A percentile compares a stretch with the other conserved stretches of the same genome.
phyloP scores from a whole-genome alignment of 1,140 invertebrate genomes.

The Homarus americanus region DNA sequence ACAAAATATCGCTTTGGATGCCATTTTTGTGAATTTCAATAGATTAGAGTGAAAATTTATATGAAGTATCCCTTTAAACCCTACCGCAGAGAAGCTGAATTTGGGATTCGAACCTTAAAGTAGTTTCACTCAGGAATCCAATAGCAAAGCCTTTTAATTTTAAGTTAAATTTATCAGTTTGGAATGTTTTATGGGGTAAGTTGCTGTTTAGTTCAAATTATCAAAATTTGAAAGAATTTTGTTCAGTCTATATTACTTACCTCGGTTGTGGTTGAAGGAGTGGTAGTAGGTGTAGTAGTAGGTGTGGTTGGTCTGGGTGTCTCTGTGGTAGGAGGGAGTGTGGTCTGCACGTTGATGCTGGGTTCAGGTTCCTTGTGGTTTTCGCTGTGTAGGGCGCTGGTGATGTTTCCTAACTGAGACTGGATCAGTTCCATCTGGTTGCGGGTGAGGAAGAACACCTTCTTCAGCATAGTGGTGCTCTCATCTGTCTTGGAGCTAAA shows the following conservation, averaged over 20 bases:
- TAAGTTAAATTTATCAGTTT: too few relatives aligned
- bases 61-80: too few relatives aligned
- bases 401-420: constrained; percentile 51
- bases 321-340: neutral
- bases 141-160: too few relatives aligned
- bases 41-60: too few relatives aligned
- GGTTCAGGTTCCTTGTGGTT: neutral
- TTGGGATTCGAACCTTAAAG: too few relatives aligned
- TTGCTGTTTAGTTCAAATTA: too few relatives aligned
- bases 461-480: constrained; percentile 63
- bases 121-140: too few relatives aligned
- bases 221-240: too few relatives aligned
- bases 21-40: too few relatives aligned
- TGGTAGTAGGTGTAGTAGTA: neutral
- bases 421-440: constrained; percentile 58
- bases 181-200: too few relatives aligned
- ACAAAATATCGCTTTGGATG: too few relatives aligned
- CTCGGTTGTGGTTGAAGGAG: neutral
- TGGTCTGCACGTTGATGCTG: neutral
- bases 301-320: neutral
- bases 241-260: neutral
- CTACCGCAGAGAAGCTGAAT: too few relatives aligned
- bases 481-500: constrained; percentile 42
- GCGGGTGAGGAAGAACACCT: constrained; percentile 60
- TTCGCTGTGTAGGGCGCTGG: neutral